Evolutionary conservation across 2,113 vertebrate species (phyloP).

Genomic region (Reinhardtius hippoglossoides): DNA sequence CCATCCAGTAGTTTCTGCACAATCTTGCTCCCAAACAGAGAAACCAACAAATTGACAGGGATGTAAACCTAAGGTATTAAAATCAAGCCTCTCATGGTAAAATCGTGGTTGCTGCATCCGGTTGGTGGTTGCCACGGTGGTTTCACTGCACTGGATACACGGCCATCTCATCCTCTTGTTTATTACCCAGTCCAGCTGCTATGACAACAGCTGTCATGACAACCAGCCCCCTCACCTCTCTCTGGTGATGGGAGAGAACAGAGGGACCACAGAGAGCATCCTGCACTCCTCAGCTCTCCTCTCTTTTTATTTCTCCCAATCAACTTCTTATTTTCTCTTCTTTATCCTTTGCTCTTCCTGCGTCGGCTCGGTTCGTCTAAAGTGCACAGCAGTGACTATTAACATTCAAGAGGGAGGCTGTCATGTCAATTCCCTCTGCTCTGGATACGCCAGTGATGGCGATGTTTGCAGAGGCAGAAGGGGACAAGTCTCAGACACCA

Average conservation of each 20-base stretch:
- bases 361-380: constrained; percentile 15
- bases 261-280: constrained; percentile 56
- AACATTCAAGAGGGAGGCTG: constrained; percentile 18
- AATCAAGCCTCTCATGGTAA: constrained; percentile 2
- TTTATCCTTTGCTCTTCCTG: neutral
- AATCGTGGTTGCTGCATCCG: constrained; percentile 1
- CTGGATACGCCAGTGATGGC: constrained; percentile 14
- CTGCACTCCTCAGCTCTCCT: constrained; percentile 23
- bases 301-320: neutral
- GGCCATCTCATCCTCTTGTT: constrained; percentile 57
- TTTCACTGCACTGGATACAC: constrained; percentile 12
- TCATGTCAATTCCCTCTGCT: constrained; percentile 33
- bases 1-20: too few species aligned
- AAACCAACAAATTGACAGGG: too few species aligned
- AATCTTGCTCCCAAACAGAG: neutral
- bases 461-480: neutral
- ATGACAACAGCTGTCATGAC: constrained; percentile 76
- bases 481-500: neutral
- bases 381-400: constrained; percentile 5
- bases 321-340: neutral
- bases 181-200: constrained; percentile 67
- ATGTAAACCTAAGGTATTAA: neutral
- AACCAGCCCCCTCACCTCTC: constrained; percentile 68
- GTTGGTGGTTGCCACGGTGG: constrained; percentile 28
- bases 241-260: constrained; percentile 29